Conservation (phyloP, 1,140 invertebrate genomes). For the Akabosia matsudoensis region DNA sequence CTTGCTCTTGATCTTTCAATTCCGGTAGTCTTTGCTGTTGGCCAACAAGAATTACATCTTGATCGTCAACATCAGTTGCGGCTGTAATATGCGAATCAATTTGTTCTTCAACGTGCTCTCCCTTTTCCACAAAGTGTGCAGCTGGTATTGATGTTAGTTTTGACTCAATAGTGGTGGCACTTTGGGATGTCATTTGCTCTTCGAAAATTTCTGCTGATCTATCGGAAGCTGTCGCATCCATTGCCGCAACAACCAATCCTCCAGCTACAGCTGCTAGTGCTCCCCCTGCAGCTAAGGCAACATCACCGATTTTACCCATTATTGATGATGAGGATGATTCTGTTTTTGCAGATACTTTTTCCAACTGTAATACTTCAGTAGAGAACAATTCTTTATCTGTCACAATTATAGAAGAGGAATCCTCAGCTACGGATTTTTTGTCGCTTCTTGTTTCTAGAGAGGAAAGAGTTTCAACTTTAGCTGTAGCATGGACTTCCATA, state of each 20-base stretch:
- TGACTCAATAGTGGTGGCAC: slow-evolving; percentile 48
- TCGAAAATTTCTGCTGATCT: no score
- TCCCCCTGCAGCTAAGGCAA: slow-evolving; percentile 48
- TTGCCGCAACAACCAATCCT: neutral
- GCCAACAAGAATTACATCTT: neutral
- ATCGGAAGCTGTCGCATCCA: neutral
- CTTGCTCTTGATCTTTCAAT: slow-evolving; percentile 13
- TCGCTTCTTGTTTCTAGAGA: no score
- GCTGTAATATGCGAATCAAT: neutral
- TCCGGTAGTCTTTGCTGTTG: neutral
- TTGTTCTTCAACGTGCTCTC: neutral
- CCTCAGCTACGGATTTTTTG: no score
- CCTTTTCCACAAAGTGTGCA: neutral
- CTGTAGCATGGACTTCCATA: neutral
- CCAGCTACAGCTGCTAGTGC: neutral
- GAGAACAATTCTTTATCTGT: no score
- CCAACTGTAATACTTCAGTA: no score
- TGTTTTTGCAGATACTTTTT: slow-evolving; percentile 51
- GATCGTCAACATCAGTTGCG: neutral
- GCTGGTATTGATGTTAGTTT: neutral
- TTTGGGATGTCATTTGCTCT: slow-evolving; percentile 52
- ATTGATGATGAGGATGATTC: no score
- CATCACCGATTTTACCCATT: slow-evolving; percentile 39
- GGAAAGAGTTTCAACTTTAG: neutral
- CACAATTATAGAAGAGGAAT: no score